Conservation (phyloP, 2,888 invertebrate genomes). For the Megamerina dolium region DNA sequence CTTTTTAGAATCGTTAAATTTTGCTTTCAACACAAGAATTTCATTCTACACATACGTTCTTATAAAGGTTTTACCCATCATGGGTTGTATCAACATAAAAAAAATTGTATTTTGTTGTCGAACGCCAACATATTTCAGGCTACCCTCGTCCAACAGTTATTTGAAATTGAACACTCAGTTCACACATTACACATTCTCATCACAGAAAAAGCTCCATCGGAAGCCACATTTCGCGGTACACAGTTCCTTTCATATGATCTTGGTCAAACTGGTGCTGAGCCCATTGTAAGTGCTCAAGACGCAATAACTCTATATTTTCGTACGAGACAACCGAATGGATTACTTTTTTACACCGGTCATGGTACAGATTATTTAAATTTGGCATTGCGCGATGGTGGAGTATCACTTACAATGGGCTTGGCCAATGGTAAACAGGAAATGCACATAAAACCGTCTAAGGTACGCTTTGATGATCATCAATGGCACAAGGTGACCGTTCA, state of each 20-base stretch:
- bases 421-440: constrained; percentile 86
- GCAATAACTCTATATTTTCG: constrained; percentile 88
- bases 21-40: too few species aligned
- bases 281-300: constrained; percentile 85
- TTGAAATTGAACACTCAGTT: neutral
- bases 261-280: constrained; percentile 77
- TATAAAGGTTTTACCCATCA: too few species aligned
- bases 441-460: constrained; percentile 80
- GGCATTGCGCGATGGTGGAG: constrained; percentile 82
- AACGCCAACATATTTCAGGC: neutral
- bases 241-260: constrained; percentile 90
- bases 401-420: constrained; percentile 81
- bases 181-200: neutral
- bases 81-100: too few species aligned
- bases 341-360: constrained; percentile 90
- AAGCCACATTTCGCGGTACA: constrained; percentile 86
- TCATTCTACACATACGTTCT: too few species aligned
- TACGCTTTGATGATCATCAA: constrained; percentile 91
- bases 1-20: too few species aligned
- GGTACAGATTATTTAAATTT: constrained; percentile 84
- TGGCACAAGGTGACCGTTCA: constrained; percentile 93
- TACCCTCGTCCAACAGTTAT: neutral
- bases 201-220: constrained; percentile 86
- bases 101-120: too few species aligned
- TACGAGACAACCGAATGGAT: constrained; percentile 82